Percentiles rank a stretch among this genome's conserved stretches.
Conservation (phyloP, 2,888 invertebrate species). For the Aproaerema taeniolella region DNA sequence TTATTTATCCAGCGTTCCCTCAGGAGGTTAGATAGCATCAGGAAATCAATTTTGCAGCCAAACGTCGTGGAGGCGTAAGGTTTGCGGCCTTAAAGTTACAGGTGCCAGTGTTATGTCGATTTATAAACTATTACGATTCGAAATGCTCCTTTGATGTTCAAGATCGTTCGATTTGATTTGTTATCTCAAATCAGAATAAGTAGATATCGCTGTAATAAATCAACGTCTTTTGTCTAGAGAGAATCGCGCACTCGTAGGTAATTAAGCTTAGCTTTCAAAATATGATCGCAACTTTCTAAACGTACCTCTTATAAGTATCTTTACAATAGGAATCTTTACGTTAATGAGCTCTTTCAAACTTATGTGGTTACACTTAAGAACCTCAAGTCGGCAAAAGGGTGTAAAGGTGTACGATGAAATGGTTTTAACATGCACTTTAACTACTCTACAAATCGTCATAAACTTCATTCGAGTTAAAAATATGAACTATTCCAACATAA, state of each 20-base stretch:
- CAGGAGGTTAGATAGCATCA: slow-evolving; percentile 69
- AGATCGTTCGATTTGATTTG: neutral
- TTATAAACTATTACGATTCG: slow-evolving; percentile 40
- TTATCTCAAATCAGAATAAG: slow-evolving; percentile 3
- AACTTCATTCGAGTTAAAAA: slow-evolving; percentile 54
- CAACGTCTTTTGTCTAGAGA: too few relatives aligned
- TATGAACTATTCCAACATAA: slow-evolving; percentile 57
- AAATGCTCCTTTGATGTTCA: slow-evolving; percentile 21
- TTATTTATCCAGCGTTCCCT: slow-evolving; percentile 72
- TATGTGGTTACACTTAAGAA: too few relatives aligned
- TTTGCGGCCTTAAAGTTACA: slow-evolving; percentile 55
- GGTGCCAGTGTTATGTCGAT: slow-evolving; percentile 45
- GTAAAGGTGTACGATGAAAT: neutral
- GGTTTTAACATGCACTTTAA: neutral
- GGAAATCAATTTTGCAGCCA: slow-evolving; percentile 72
- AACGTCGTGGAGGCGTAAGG: slow-evolving; percentile 68
- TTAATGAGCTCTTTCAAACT: too few relatives aligned
- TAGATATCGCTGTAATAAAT: too few relatives aligned
- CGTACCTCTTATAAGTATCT: too few relatives aligned
- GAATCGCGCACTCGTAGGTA: too few relatives aligned
- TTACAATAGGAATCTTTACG: too few relatives aligned
- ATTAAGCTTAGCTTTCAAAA: too few relatives aligned
- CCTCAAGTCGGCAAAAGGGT: too few relatives aligned
- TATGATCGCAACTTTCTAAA: too few relatives aligned
- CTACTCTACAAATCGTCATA: slow-evolving; percentile 62